Conservation (phyloP, 2,888 invertebrate genomes). For the Ochropleura plecta region DNA sequence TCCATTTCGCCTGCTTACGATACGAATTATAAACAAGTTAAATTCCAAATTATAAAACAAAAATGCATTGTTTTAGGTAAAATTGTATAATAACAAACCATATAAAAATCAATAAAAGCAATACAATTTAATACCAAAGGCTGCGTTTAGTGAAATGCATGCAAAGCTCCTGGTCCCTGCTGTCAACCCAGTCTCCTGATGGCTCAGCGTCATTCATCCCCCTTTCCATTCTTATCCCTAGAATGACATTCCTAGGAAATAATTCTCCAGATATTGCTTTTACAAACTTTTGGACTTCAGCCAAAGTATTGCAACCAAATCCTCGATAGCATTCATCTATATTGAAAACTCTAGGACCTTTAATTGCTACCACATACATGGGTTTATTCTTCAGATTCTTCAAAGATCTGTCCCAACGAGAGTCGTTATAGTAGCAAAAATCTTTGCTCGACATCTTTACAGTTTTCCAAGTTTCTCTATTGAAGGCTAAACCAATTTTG, state of each 20-base stretch:
- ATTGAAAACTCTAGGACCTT: conserved; percentile 37
- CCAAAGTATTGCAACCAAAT: conserved; percentile 2
- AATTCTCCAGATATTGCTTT: conserved; percentile 18
- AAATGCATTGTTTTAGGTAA: neutral
- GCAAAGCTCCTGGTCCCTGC: conserved; percentile 40
- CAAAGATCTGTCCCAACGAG: conserved; percentile 67
- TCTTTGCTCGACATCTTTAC: conserved; percentile 64
- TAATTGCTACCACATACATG: conserved; percentile 13
- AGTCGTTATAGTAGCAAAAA: conserved; percentile 73
- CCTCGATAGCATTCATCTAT: conserved; percentile 23
- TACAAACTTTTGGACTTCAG: conserved; percentile 21
- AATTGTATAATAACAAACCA: neutral
- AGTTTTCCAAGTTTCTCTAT: conserved; percentile 69
- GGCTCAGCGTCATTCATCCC: neutral
- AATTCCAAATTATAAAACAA: neutral
- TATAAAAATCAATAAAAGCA: neutral
- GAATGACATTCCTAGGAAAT: conserved; percentile 10
- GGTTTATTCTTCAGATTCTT: conserved; percentile 10
- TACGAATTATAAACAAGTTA: neutral
- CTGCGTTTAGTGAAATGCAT: conserved; percentile 33
- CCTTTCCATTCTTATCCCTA: neutral
- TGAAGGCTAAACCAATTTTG: conserved; percentile 70
- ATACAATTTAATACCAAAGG: conserved; percentile 31
- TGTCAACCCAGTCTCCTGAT: conserved; percentile 36
- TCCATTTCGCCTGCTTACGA: neutral